A percentile compares a stretch with the other conserved stretches of the same genome.
phyloP scores from a whole-genome alignment of 2,113 vertebrate species.

The Stigmatopora nigra region DNA sequence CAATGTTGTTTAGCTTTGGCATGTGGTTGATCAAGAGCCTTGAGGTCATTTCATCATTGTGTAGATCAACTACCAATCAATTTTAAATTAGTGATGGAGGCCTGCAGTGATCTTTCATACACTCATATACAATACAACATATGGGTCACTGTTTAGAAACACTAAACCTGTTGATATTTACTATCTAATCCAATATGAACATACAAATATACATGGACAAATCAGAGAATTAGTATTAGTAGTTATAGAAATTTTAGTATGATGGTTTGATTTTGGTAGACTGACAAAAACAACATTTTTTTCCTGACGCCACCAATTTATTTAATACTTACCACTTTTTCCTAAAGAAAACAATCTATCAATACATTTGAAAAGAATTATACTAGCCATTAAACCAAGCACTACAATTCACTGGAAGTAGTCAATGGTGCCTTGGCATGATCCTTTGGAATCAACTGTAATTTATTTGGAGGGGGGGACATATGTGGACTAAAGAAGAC shows the following conservation, averaged over 20 bases:
- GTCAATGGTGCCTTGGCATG: constrained; percentile 25
- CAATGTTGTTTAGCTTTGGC: constrained; percentile 13
- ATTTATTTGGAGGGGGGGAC: constrained; percentile 36
- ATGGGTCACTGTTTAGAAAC: background rate
- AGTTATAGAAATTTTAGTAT: background rate
- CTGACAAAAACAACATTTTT: background rate
- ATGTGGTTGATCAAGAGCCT: constrained; percentile 37
- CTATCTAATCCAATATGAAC: background rate
- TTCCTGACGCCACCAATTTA: background rate
- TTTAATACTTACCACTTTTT: background rate
- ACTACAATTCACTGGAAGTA: background rate
- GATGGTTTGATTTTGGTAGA: background rate
- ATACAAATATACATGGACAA: background rate
- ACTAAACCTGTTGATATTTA: background rate
- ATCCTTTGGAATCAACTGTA: constrained; percentile 37
- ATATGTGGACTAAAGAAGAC: constrained; percentile 16
- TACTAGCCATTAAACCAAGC: background rate
- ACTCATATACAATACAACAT: constrained; percentile 5
- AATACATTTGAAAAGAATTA: background rate
- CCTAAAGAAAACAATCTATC: background rate
- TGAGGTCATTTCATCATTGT: constrained; percentile 42
- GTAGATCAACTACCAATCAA: constrained; percentile 54
- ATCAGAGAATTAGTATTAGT: background rate
- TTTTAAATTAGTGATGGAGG: constrained; percentile 57
- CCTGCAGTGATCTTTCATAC: constrained; percentile 25